Evolutionary conservation across 1,140 invertebrate genomes (phyloP), one percentile per base, ranked within the genome.

Genomic region (Megathymus violae): DNA sequence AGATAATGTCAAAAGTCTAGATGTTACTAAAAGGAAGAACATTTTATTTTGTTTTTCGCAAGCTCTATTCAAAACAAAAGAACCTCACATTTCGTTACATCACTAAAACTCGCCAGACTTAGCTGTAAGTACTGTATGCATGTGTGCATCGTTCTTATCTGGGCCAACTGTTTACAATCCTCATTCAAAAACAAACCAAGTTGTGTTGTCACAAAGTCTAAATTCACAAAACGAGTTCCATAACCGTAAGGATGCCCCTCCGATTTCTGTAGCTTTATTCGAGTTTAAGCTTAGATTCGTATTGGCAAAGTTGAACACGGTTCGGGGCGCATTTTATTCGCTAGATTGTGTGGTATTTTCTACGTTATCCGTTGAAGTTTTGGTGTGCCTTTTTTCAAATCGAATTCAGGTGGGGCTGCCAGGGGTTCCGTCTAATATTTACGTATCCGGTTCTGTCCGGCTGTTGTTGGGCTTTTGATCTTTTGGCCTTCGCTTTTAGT

Each of bases 61-160:
- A 31, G 27, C 27, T 31, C 9, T 31, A 31, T 31, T 31, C 27
- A 31, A 31, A 31, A 31, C 27, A 3, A 6, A 3, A 3, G 22
- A 3, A 25, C 22, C 22, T 6, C 6, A 25, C n/a, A 25, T 25
- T 7, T 15, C 3, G 14, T 48, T 34, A 31, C 25, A 48, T 19
- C 14, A 31, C 27, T 31, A 50, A 34, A 50, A 59, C 27, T 36
- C 17, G 36, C 56, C 43, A 38, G 25, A 47, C 56, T 38, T 19
- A 34, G 44, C 44, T 11, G 19, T 22, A 22, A 5, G 46, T 48
- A 48, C 46, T 19, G 22, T 15, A 13, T 51, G 27, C n/a, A n/a
- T n/a, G n/a, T 31, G 15, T 51, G 31, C 48, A 51, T 51, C 48
- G 16, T 38, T n/a, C 48, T 36, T 51, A 51, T 51, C 31, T 38